Evolutionary conservation across 2,797 vertebrate genomes (phyloP).

Genomic region (Morus bassanus): DNA sequence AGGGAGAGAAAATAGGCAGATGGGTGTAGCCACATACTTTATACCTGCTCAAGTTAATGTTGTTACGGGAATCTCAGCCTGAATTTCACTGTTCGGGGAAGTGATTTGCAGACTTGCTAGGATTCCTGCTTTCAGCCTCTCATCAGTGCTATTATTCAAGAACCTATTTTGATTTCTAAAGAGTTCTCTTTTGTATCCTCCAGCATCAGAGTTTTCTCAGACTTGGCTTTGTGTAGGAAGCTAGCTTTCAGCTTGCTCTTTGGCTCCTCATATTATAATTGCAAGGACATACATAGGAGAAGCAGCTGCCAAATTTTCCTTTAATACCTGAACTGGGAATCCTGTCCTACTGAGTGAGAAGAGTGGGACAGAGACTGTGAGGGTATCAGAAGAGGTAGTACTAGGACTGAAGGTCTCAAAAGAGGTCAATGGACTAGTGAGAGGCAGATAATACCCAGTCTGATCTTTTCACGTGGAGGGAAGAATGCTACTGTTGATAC

Average conservation of each 20-base stretch:
- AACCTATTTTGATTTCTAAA: not conserved
- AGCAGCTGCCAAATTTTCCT: not conserved
- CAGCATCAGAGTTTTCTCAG: not conserved
- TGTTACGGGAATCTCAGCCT: not conserved
- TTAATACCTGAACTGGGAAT: not conserved
- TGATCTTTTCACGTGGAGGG: not conserved
- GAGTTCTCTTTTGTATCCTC: not conserved
- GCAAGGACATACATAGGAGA: not conserved
- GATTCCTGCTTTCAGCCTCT: not conserved
- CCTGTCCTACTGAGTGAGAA: not conserved
- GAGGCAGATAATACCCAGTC: not conserved
- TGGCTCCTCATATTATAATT: not conserved
- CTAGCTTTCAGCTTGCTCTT: not conserved
- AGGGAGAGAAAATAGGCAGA: not conserved
- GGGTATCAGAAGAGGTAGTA: not conserved
- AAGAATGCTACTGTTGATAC: conserved; percentile 13
- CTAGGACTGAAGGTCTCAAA: not conserved
- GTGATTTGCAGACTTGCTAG: not conserved
- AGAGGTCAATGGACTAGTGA: not conserved
- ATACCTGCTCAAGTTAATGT: not conserved
- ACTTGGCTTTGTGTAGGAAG: not conserved
- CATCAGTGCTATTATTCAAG: not conserved
- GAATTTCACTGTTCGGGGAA: not conserved
- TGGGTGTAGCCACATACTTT: conserved; percentile 9
- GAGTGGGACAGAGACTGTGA: not conserved